Base-by-base conservation (phyloP, 2,113 vertebrate species). In the Rafetus swinhoei region DNA sequence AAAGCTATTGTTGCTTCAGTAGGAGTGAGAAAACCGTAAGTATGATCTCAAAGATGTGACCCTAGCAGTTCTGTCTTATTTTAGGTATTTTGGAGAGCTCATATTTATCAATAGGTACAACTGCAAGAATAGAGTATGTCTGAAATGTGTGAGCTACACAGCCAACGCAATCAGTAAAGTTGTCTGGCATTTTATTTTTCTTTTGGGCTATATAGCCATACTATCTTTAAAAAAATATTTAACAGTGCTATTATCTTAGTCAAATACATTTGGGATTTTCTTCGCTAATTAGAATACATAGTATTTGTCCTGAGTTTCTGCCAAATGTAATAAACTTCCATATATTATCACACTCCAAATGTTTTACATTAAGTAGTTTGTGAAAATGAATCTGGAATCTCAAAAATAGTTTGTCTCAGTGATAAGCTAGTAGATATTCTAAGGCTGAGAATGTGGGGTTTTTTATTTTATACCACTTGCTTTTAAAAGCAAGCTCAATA, bases 221-320 rank as follows among this genome's bases (percentile, higher is more conserved):
- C 14, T 45, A 7, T 65, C n/a, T 60, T 87, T 87, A 79, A 79
- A 25, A 89, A 9, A 9, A 14, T 45, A 3, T 14, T 29, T 5
- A 74, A n/a, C 86, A 85, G 50, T 95, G 45, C 18, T 7, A 9
- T 79, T 90, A 11, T 85, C 52, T 62, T 79, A 39, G 65, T 62
- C 25, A 80, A 65, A 90, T 88, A 53, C 12, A 2, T 74, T 84
- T 55, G 81, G 86, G 84, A 82, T 77, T 97, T 62, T 91, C 55
- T 84, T 95, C 90, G 76, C 96, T 82, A 80, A 85, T 88, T 93
- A 72, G 62, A 88, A 95, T 79, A 87, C 91, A 86, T 89, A 80
- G 86, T 88, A 95, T 24, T 32, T 87, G 93, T 90, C 82, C 55
- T 74, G 76, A 91, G 84, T 39, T 77, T 88, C 54, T 96, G 93